Percentiles rank a stretch among this genome's conserved stretches.
Evolutionary conservation across 2,797 vertebrate species (phyloP).

Genomic region (Gymnoscopelus braueri): DNA sequence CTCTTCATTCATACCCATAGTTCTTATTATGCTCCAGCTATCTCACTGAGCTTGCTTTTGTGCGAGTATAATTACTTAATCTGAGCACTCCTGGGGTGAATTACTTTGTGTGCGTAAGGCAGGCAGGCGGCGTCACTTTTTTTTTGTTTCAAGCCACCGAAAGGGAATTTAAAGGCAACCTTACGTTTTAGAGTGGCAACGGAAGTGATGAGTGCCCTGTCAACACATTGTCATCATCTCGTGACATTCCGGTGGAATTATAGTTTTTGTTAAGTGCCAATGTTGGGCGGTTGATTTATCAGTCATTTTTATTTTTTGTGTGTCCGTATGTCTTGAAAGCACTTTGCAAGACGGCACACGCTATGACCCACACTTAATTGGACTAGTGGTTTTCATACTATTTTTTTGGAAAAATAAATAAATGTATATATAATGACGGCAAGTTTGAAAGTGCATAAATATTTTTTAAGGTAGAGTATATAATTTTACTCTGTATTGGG

Average conservation of each 20-base stretch:
- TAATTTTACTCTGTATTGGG: too few relatives aligned
- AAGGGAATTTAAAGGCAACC: constrained; percentile 48
- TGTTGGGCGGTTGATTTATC: constrained; percentile 23
- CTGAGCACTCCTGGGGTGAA: constrained; percentile 68
- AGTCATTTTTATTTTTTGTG: constrained; percentile 22
- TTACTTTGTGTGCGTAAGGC: constrained; percentile 65
- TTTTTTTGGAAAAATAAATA: too few relatives aligned
- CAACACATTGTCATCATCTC: constrained; percentile 17
- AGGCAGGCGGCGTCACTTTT: constrained; percentile 53
- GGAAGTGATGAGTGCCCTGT: constrained; percentile 39
- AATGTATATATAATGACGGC: too few relatives aligned
- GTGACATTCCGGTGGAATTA: constrained; percentile 33
- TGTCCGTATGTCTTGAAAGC: constrained; percentile 27
- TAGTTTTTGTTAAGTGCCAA: constrained; percentile 22
- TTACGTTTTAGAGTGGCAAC: constrained; percentile 61
- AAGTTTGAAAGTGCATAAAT: too few relatives aligned
- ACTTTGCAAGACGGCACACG: constrained; percentile 35
- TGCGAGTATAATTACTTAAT: constrained; percentile 77
- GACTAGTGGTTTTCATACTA: background rate
- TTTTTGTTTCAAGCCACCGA: constrained; percentile 57
- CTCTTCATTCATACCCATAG: constrained; percentile 71
- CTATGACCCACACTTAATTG: constrained; percentile 49
- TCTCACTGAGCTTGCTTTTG: constrained; percentile 73
- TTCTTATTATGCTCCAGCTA: constrained; percentile 75
- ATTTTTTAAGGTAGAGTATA: too few relatives aligned